Evolutionary conservation across 2,888 invertebrate species (phyloP), one percentile per base, ranked within the genome.

Genomic region (Cyaniris semiargus): DNA sequence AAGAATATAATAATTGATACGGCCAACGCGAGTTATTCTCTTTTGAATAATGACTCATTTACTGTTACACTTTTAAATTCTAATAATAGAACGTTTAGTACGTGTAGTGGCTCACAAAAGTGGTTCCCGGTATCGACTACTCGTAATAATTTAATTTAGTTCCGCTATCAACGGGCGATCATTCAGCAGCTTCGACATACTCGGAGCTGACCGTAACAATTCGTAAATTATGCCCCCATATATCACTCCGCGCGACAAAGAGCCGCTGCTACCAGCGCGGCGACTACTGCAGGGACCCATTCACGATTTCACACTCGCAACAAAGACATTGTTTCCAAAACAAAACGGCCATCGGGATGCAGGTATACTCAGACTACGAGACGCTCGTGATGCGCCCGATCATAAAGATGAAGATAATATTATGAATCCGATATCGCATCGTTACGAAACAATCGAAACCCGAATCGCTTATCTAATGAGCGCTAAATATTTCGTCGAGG

Each of bases 381-480:
- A 66, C 27, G 60, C 23, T 66, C 60, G 23, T 23, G 23, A 66
- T 66, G 18, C 10, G 75, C 75, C 77, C 48, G 86, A 88, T 74
- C 74, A 27, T 74, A 74, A 53, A 74, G 18, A 74, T 34, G 13
- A 38, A 21, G 60, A 76, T 76, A 76, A 34, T 23, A 13, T 48
- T 74, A 74, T 48, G 72, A 21, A 72, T 89, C 87, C 87, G 89
- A 86, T 86, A 87, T 87, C 88, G 89, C 88, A 86, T 89, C 87
- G 86, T 83, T 83, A 86, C 88, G 82, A 81, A 81, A 93, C 92
- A 91, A 92, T 92, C 90, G 89, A 90, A 92, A 90, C 89, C 90
- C 87, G 92, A 91, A 93, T 91, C 90, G 91, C 90, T 92, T 93
- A 93, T 92, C 92, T 93, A 93, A 93, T 93, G 92, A 93, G 92